Conservation (phyloP, 1,140 invertebrate species). For the Hylaeus anthracinus region DNA sequence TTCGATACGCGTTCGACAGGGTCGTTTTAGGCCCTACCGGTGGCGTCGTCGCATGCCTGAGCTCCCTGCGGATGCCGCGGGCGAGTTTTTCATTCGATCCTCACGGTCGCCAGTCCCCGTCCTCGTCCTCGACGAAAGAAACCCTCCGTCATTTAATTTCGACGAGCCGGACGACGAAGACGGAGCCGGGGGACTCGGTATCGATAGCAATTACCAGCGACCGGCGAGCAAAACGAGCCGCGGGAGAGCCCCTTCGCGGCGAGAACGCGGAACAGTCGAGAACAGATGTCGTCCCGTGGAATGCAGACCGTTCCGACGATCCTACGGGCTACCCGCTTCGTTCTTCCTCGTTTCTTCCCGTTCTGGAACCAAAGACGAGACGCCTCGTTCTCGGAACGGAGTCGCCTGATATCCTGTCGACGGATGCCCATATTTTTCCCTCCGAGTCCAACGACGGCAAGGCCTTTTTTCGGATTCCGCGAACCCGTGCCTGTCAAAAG, state of each 20-base stretch:
- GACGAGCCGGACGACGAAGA: constrained; percentile 25
- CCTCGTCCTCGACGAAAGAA: constrained; percentile 43
- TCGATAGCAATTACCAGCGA: constrained; percentile 66
- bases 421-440: constrained; percentile 59
- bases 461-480: constrained; percentile 7
- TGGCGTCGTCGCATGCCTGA: constrained; percentile 7
- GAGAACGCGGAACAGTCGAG: constrained; percentile 66
- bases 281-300: constrained; percentile 69
- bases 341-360: constrained; percentile 55
- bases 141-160: constrained; percentile 55
- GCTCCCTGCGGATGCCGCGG: constrained; percentile 1
- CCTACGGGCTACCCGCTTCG: constrained; percentile 37
- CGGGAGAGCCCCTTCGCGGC: constrained; percentile 45
- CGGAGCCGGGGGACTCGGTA: constrained; percentile 49
- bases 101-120: constrained; percentile 15
- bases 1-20: constrained; percentile 22
- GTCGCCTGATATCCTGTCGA: constrained; percentile 48
- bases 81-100: constrained; percentile 32
- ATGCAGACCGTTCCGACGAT: constrained; percentile 50
- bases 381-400: constrained; percentile 50
- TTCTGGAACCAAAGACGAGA: constrained; percentile 42
- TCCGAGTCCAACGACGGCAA: constrained; percentile 12
- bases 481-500: constrained; percentile 25
- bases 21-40: constrained; percentile 8
- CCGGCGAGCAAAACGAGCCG: constrained; percentile 41